Evolutionary conservation across 2,888 invertebrate species (phyloP).

Genomic region (Ethmia dodecea): DNA sequence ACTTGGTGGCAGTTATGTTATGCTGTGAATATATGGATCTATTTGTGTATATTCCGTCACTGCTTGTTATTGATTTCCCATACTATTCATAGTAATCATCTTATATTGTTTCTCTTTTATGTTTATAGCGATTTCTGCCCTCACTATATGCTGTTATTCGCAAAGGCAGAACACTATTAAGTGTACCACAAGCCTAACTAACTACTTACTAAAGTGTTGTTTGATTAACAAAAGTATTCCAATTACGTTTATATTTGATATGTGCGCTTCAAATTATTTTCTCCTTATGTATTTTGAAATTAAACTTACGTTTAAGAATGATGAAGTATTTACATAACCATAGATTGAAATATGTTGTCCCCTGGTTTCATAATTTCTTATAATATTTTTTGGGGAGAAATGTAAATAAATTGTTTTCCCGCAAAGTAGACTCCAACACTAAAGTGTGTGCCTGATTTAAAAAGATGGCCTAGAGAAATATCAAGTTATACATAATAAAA

Average conservation of each 20-base stretch:
- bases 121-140: slow-evolving; percentile 21
- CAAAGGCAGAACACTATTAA: slow-evolving; percentile 13
- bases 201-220: slow-evolving; percentile 20
- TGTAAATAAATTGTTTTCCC: slow-evolving; percentile 40
- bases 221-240: no score
- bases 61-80: slow-evolving; percentile 63
- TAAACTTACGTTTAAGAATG: no score
- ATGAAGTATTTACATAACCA: background rate
- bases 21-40: slow-evolving; percentile 38
- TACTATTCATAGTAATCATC: slow-evolving; percentile 42
- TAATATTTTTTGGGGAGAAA: slow-evolving; percentile 37
- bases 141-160: slow-evolving; percentile 10
- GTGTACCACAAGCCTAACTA: slow-evolving; percentile 10
- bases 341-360: background rate
- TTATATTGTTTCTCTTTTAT: slow-evolving; percentile 34
- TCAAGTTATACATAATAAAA: no score
- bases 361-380: no score
- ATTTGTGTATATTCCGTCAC: slow-evolving; percentile 38
- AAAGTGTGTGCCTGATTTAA: slow-evolving; percentile 40
- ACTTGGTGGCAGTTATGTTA: slow-evolving; percentile 63
- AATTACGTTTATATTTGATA: no score
- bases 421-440: slow-evolving; percentile 38
- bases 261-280: no score
- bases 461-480: slow-evolving; percentile 46
- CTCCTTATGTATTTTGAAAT: no score